Percentiles rank a stretch among this genome's conserved stretches.
These are phyloP conservation scores for Drosophila sordidula DNA, from an alignment of 2,888 invertebrate genomes.

Conservation along the genomic window DNA sequence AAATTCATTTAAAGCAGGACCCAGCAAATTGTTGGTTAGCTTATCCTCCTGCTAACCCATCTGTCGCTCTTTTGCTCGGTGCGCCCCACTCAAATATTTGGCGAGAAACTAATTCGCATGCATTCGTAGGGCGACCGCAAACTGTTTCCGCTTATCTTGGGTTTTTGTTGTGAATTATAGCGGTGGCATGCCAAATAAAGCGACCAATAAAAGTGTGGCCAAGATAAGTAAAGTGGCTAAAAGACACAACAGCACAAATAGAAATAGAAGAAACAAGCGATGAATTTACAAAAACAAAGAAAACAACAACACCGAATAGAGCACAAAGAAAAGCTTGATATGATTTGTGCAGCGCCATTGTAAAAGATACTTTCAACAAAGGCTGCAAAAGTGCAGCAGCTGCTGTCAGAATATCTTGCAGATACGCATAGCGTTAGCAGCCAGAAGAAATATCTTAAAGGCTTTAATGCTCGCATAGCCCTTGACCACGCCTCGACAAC, in stretches of 20 bases:
- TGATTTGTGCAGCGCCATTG: constrained; percentile 59
- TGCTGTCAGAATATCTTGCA: constrained; percentile 40
- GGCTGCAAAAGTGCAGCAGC: constrained; percentile 43
- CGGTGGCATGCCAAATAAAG: constrained; percentile 70
- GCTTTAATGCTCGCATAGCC: constrained; percentile 40
- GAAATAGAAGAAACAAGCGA: constrained; percentile 13
- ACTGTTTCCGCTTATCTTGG: constrained; percentile 57
- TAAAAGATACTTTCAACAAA: constrained; percentile 40
- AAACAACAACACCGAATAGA: constrained; percentile 22
- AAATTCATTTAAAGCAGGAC: constrained; percentile 22
- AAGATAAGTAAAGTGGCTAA: constrained; percentile 70
- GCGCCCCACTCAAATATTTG: constrained; percentile 30
- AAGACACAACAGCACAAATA: constrained; percentile 28
- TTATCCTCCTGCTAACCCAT: constrained; percentile 13
- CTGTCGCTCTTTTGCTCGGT: not conserved
- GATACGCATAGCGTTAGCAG: constrained; percentile 14
- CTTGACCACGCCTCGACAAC: constrained; percentile 38
- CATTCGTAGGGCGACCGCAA: constrained; percentile 46
- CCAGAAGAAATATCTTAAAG: constrained; percentile 50
- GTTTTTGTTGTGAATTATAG: constrained; percentile 66
- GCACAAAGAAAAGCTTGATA: constrained; percentile 41
- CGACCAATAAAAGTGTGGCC: constrained; percentile 75
- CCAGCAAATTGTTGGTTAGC: constrained; percentile 20
- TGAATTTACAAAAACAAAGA: constrained; percentile 26
- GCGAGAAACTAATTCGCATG: constrained; percentile 57